A percentile compares a stretch with the other conserved stretches of the same genome.
Conservation (phyloP, 2,113 vertebrate species). For the Phaethon lepturus region DNA sequence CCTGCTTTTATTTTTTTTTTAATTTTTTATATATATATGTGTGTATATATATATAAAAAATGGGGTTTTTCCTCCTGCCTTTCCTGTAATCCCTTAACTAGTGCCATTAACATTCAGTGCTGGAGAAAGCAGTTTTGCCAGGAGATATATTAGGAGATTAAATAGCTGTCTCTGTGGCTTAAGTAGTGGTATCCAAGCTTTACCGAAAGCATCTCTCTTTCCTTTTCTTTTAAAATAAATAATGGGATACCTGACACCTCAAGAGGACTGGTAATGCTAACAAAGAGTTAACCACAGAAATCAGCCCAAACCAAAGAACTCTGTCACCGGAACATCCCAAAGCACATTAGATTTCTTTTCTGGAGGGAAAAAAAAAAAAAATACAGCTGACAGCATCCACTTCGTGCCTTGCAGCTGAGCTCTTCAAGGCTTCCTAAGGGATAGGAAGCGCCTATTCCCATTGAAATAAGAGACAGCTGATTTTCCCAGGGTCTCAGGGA, state of each 20-base stretch:
- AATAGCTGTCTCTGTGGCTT: neutral
- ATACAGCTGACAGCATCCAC: neutral
- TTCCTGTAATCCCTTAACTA: neutral
- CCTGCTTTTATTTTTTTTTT: neutral
- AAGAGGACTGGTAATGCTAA: neutral
- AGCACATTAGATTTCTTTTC: neutral
- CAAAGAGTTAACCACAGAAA: neutral
- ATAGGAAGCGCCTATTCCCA: constrained; percentile 17
- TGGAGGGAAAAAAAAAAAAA: too few species aligned
- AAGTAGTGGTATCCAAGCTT: neutral
- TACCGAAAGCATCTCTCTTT: neutral
- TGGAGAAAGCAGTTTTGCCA: neutral
- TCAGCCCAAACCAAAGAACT: neutral
- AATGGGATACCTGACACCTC: neutral
- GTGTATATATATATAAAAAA: too few species aligned
- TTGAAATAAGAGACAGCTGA: neutral
- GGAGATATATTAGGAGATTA: neutral
- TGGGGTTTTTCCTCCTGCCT: neutral
- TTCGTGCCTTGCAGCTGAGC: neutral
- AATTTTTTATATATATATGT: neutral
- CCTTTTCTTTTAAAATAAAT: neutral
- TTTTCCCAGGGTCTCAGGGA: neutral
- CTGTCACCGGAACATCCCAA: neutral
- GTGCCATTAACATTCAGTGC: neutral
- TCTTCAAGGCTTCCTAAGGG: constrained; percentile 16